These are phyloP conservation scores for Benitochromis conjunctus DNA, from an alignment of 2,113 vertebrate species.

Conservation along the genomic window DNA sequence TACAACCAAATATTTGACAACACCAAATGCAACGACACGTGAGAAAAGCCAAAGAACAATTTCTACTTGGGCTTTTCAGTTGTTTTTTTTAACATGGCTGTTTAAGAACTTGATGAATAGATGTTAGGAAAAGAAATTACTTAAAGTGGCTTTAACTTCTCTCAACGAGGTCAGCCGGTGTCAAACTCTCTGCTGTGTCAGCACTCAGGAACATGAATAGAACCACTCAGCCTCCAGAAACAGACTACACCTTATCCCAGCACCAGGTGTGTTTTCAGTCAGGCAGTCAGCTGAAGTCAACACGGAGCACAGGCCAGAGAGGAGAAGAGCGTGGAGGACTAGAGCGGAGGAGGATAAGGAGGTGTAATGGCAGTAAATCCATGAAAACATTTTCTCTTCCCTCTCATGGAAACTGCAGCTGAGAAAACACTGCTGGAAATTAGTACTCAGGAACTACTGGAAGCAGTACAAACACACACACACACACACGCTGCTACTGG, in stretches of 20 bases:
- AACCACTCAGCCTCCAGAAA: conserved; percentile 32
- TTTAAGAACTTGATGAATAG: background rate
- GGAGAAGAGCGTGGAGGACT: background rate
- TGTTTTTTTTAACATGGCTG: background rate
- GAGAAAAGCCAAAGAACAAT: background rate
- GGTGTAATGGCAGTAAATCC: conserved; percentile 52
- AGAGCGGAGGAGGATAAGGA: conserved; percentile 29
- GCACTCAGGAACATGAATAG: conserved; percentile 46
- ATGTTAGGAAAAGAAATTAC: background rate
- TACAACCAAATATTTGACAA: background rate
- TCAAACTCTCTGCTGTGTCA: conserved; percentile 28
- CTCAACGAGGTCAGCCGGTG: background rate
- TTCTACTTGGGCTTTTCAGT: background rate
- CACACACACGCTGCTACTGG: background rate
- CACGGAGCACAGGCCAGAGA: background rate
- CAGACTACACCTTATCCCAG: conserved; percentile 44
- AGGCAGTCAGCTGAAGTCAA: conserved; percentile 12
- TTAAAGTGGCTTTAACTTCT: background rate
- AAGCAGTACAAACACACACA: conserved; percentile 32
- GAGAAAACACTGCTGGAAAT: conserved; percentile 60
- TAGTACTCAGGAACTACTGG: conserved; percentile 50
- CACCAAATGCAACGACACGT: background rate
- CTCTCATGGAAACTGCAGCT: conserved; percentile 57
- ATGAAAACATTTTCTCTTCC: conserved; percentile 58
- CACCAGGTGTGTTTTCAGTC: conserved; percentile 57